Conservation (phyloP, 2,797 vertebrate genomes). For the Parauchenoglanis ngamensis region DNA sequence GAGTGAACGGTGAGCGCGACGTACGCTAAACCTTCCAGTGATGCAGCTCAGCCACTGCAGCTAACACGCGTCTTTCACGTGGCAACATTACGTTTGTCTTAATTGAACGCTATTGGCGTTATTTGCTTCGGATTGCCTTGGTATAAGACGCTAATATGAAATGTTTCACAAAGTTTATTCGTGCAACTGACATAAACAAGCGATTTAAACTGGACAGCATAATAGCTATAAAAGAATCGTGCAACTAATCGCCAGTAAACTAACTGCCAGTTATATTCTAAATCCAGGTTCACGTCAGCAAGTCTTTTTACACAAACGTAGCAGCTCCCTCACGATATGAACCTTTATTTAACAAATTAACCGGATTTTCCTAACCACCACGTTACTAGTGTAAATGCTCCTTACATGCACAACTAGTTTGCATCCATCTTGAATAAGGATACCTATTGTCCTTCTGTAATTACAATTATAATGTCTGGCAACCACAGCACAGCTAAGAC, state of each 20-base stretch:
- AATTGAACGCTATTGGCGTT: neutral
- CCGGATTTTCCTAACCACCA: neutral
- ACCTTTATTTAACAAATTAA: neutral
- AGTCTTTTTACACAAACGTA: neutral
- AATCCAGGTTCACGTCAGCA: neutral
- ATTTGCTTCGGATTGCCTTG: neutral
- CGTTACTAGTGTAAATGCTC: neutral
- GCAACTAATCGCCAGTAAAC: neutral
- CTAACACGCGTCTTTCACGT: neutral
- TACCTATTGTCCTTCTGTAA: neutral
- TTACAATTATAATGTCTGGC: neutral
- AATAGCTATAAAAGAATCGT: neutral
- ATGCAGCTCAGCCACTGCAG: neutral
- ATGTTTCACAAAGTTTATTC: neutral
- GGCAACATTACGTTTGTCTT: neutral
- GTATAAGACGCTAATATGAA: neutral
- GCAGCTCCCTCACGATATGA: too few relatives aligned
- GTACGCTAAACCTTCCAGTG: neutral
- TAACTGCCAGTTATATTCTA: neutral
- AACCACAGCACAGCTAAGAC: neutral
- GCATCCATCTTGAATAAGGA: neutral
- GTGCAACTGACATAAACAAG: too few relatives aligned
- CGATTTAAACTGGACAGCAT: neutral
- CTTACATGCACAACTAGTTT: neutral
- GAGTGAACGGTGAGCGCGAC: neutral